These are phyloP conservation scores for Mallotus villosus DNA, from an alignment of 2,797 vertebrate genomes.

Conservation along the genomic window DNA sequence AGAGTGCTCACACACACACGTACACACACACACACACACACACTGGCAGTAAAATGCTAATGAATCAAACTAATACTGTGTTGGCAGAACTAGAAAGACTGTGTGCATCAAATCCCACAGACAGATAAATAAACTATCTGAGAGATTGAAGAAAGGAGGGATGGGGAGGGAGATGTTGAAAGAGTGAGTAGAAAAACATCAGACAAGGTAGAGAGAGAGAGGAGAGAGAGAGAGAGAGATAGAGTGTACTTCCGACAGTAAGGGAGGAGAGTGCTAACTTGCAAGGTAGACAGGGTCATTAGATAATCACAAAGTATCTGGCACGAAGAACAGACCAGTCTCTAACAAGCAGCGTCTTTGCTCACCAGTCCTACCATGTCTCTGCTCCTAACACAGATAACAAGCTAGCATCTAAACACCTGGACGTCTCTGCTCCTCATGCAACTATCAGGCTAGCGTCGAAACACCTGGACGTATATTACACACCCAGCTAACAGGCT, in stretches of 20 bases:
- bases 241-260: no score
- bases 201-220: not conserved
- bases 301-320: not conserved
- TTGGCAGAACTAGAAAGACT: constrained; percentile 5
- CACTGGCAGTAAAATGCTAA: constrained; percentile 12
- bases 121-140: constrained; percentile 2
- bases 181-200: no score
- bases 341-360: not conserved
- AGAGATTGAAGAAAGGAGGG: not conserved
- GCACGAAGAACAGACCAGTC: not conserved
- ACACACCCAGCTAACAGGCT: not conserved
- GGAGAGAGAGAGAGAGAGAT: constrained; percentile 4
- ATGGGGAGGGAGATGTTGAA: no score
- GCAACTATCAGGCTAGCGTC: not conserved
- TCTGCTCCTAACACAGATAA: not conserved
- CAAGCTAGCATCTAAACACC: not conserved
- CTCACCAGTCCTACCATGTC: no score
- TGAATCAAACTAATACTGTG: constrained; percentile 20
- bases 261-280: not conserved
- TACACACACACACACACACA: no score
- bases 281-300: not conserved
- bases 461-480: not conserved
- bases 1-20: not conserved
- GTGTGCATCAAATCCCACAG: constrained; percentile 13
- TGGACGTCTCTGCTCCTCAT: not conserved